These are phyloP conservation scores for Vanacampus margaritifer DNA, from an alignment of 2,113 vertebrate species.

Conservation along the genomic window DNA sequence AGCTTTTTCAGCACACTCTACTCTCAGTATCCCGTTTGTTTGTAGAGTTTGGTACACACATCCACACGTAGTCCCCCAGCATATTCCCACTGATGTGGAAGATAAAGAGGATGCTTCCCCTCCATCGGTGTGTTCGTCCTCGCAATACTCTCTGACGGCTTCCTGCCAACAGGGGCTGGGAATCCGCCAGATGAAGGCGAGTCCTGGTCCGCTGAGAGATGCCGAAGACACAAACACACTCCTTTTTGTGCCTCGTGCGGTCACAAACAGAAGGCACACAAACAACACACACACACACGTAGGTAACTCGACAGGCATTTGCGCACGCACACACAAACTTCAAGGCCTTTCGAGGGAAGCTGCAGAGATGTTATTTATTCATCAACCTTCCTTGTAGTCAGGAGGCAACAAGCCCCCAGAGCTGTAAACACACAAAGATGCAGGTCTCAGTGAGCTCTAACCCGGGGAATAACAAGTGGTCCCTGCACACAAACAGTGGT, in stretches of 20 bases:
- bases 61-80: slow-evolving; percentile 34
- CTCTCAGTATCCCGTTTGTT: slow-evolving; percentile 29
- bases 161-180: slow-evolving; percentile 65
- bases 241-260: slow-evolving; percentile 28
- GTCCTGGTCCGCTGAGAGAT: slow-evolving; percentile 61
- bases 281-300: slow-evolving; percentile 14
- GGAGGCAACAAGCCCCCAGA: slow-evolving; percentile 74
- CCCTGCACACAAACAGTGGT: slow-evolving; percentile 43
- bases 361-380: slow-evolving; percentile 78
- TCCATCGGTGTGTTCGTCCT: slow-evolving; percentile 70
- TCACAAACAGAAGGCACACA: slow-evolving; percentile 48
- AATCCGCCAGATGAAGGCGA: slow-evolving; percentile 63
- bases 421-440: slow-evolving; percentile 75
- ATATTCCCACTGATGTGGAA: slow-evolving; percentile 76
- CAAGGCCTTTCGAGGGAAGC: slow-evolving; percentile 57
- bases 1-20: slow-evolving; percentile 37
- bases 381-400: slow-evolving; percentile 71
- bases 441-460: slow-evolving; percentile 60
- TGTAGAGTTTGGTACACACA: slow-evolving; percentile 31
- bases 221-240: slow-evolving; percentile 50
- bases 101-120: slow-evolving; percentile 74
- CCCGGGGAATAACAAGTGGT: slow-evolving; percentile 76
- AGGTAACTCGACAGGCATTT: slow-evolving; percentile 1
- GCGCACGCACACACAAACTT: slow-evolving; percentile 35
- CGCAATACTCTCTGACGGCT: slow-evolving; percentile 63